Conservation (phyloP, 92 coral and sea anemone species). For the Phenganax subtilis region DNA sequence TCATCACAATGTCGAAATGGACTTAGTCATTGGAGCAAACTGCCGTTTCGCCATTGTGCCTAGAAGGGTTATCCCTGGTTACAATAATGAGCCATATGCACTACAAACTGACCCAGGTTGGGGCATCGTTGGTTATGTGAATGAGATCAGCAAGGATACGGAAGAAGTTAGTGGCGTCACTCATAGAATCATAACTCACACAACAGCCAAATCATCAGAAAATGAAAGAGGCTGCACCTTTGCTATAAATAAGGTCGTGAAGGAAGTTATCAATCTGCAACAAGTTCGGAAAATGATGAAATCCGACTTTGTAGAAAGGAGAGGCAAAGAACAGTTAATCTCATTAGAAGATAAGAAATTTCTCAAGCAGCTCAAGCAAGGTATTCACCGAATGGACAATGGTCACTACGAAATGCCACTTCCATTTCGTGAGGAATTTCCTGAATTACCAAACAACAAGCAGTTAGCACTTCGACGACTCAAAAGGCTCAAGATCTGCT, state of each 20-base stretch:
- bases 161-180: background rate
- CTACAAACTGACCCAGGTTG: constrained; percentile 20
- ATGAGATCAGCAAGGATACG: background rate
- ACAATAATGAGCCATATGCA: background rate
- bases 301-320: constrained; percentile 43
- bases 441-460: constrained; percentile 45
- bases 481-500: constrained; percentile 36
- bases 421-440: constrained; percentile 25
- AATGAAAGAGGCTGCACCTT: constrained; percentile 37
- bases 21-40: constrained; percentile 1
- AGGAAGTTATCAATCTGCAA: constrained; percentile 54
- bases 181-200: background rate
- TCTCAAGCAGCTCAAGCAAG: constrained; percentile 31
- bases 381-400: constrained; percentile 20
- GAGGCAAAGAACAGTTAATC: background rate
- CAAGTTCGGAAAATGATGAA: constrained; percentile 44
- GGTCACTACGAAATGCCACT: constrained; percentile 56
- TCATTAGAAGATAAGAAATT: constrained; percentile 50
- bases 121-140: constrained; percentile 10
- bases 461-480: constrained; percentile 42
- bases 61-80: background rate
- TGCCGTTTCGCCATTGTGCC: constrained; percentile 6
- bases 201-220: background rate
- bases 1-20: background rate
- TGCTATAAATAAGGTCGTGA: constrained; percentile 20